Conservation (phyloP, 2,888 invertebrate genomes). For the Microctonus brassicae region DNA sequence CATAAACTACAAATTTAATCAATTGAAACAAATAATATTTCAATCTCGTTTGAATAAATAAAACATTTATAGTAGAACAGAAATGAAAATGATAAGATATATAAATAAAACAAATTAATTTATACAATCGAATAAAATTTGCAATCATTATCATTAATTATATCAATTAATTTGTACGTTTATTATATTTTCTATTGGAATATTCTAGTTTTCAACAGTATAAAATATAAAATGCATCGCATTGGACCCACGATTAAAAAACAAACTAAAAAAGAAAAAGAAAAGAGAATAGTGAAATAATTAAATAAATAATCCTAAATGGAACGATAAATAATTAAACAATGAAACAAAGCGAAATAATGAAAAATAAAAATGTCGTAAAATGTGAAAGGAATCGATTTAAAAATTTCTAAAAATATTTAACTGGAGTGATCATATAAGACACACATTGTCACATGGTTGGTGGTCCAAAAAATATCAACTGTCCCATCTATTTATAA, state of each 20-base stretch:
- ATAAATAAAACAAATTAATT: neutral
- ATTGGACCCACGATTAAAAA: no score
- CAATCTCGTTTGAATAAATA: neutral
- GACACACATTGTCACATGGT: conserved; percentile 11
- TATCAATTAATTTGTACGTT: conserved; percentile 14
- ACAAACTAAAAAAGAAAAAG: neutral
- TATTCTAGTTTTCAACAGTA: neutral
- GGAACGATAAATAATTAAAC: neutral
- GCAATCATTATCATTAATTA: neutral
- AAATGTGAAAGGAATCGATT: conserved; percentile 23
- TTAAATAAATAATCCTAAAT: neutral
- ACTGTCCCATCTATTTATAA: conserved; percentile 39
- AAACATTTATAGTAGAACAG: neutral
- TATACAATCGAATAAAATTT: neutral
- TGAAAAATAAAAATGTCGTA: conserved; percentile 9
- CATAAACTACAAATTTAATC: neutral
- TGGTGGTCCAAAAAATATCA: conserved; percentile 41
- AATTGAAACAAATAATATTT: neutral
- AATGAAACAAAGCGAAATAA: neutral
- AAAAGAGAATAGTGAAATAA: neutral
- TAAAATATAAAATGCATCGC: no score
- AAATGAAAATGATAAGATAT: neutral
- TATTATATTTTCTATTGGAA: conserved; percentile 11
- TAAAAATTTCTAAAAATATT: neutral
- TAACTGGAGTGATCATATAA: conserved; percentile 5